Percentiles rank a stretch among this genome's conserved stretches.
Conservation (phyloP, 2,113 vertebrate genomes). For the Acanthisitta chloris region DNA sequence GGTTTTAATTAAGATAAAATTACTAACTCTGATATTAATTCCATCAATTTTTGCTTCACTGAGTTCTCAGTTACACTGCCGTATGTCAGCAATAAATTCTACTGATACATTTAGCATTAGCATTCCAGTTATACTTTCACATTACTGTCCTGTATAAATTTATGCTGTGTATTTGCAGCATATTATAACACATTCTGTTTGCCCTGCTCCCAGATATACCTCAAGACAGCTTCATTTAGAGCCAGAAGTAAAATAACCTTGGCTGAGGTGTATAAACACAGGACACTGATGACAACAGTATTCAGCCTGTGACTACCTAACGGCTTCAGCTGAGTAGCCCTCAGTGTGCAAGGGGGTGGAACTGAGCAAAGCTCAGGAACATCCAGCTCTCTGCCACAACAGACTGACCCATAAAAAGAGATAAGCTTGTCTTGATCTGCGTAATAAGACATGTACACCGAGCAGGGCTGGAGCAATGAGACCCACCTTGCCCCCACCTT, state of each 20-base stretch:
- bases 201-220: background rate
- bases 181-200: background rate
- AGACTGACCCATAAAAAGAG: background rate
- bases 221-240: background rate
- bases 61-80: background rate
- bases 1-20: background rate
- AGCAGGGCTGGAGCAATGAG: background rate
- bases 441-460: rapidly evolving
- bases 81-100: background rate
- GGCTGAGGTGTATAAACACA: background rate
- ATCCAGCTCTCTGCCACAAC: background rate
- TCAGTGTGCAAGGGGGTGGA: background rate
- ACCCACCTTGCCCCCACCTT: background rate
- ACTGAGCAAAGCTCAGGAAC: background rate
- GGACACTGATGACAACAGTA: rapidly evolving
- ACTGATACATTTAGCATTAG: background rate
- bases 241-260: background rate
- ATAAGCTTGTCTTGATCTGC: background rate
- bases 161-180: background rate
- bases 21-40: background rate
- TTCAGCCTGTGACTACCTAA: rapidly evolving
- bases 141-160: background rate
- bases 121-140: background rate
- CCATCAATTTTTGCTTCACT: background rate
- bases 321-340: background rate